These are phyloP conservation scores for Eurytoma adleriae DNA, from an alignment of 2,888 invertebrate genomes.

Conservation along the genomic window DNA sequence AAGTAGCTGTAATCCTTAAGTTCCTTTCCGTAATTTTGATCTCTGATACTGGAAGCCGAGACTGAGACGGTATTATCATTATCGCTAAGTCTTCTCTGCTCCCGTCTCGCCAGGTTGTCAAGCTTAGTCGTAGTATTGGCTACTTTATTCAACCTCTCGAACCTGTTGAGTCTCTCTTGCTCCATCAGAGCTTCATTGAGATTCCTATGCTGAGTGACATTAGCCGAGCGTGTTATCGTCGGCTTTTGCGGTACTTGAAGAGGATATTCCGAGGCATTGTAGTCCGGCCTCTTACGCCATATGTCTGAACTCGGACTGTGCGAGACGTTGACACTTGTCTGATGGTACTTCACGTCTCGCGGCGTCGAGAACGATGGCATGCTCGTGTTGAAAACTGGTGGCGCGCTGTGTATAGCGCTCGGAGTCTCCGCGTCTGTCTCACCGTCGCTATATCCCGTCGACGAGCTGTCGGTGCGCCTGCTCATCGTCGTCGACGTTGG, in stretches of 20 bases:
- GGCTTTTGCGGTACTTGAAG: constrained; percentile 67
- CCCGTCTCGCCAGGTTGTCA: constrained; percentile 62
- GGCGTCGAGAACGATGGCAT: constrained; percentile 66
- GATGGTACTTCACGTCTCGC: constrained; percentile 67
- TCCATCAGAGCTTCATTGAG: constrained; percentile 69
- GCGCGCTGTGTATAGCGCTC: constrained; percentile 72
- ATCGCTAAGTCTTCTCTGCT: constrained; percentile 69
- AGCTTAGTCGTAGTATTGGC: constrained; percentile 59
- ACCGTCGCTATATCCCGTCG: constrained; percentile 76
- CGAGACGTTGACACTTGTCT: constrained; percentile 62
- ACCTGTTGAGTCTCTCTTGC: constrained; percentile 66
- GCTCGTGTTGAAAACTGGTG: constrained; percentile 69
- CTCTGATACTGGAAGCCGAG: constrained; percentile 60
- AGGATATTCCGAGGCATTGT: constrained; percentile 59
- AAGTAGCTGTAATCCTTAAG: constrained; percentile 67
- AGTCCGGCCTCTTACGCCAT: constrained; percentile 67
- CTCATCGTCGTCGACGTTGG: constrained; percentile 63
- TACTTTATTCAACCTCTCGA: constrained; percentile 64
- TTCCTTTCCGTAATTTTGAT: constrained; percentile 63
- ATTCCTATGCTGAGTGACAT: constrained; percentile 70
- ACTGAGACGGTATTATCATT: constrained; percentile 58
- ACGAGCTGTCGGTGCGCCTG: constrained; percentile 71
- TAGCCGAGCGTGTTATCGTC: constrained; percentile 67
- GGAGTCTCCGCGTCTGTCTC: constrained; percentile 75
- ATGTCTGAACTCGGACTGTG: constrained; percentile 71